Percentiles rank a stretch among this genome's conserved stretches.
Evolutionary conservation across 2,113 vertebrate species (phyloP).

Genomic region (Ramphastos sulfuratus): DNA sequence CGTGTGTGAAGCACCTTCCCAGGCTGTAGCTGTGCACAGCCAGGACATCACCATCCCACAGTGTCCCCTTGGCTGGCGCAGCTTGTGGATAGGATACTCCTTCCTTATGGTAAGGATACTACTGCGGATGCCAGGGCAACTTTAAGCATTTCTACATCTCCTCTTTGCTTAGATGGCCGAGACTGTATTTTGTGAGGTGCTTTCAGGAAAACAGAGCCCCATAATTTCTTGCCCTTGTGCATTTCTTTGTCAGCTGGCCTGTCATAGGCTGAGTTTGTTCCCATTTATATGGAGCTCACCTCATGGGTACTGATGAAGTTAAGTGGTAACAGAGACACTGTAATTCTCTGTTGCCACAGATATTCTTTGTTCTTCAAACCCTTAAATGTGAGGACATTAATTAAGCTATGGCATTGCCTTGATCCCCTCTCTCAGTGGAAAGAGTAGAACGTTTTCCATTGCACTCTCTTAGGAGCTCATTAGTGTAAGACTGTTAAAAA

Average conservation of each 20-base stretch:
- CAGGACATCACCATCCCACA: slow-evolving; percentile 90
- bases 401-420: neutral
- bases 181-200: neutral
- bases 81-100: slow-evolving; percentile 97
- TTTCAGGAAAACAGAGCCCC: neutral
- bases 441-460: neutral
- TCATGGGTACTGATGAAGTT: neutral
- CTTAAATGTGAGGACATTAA: neutral
- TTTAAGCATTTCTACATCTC: neutral
- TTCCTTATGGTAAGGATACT: slow-evolving; percentile 90
- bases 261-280: neutral
- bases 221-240: neutral
- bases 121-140: neutral
- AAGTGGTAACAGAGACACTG: neutral
- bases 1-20: slow-evolving; percentile 91
- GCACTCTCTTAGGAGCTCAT: neutral
- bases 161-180: neutral
- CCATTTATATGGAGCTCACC: neutral
- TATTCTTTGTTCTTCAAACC: neutral
- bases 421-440: neutral
- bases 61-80: slow-evolving; percentile 91
- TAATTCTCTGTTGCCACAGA: neutral
- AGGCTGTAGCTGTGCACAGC: slow-evolving; percentile 92
- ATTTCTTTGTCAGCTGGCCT: neutral
- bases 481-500: neutral